phyloP scores from a whole-genome alignment of 2,113 vertebrate species.

The Corythoichthys haematopterus region DNA sequence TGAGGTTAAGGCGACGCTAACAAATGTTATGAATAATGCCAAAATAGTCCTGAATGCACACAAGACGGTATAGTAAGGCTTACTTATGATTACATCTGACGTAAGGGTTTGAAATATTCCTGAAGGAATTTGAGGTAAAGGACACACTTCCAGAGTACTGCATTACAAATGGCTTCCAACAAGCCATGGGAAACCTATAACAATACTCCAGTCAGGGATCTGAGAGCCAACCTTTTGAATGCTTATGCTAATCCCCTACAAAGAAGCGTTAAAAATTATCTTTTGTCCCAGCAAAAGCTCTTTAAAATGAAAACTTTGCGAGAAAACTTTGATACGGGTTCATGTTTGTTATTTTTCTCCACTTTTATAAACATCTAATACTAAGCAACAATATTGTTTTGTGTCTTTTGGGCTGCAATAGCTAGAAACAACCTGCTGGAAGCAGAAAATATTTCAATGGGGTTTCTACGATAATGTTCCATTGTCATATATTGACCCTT shows the following conservation, averaged over 20 bases:
- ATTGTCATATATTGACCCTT: no score
- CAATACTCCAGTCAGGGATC: not conserved
- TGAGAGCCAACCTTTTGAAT: not conserved
- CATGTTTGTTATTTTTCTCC: not conserved
- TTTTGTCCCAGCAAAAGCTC: constrained; percentile 20
- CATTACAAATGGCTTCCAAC: not conserved
- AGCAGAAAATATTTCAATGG: not conserved
- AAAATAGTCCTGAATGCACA: not conserved
- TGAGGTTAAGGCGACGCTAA: not conserved
- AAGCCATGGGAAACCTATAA: not conserved
- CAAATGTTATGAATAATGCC: not conserved
- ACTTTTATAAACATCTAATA: not conserved
- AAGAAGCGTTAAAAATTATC: constrained; percentile 25
- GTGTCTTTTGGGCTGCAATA: no score
- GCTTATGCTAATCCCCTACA: constrained; percentile 28
- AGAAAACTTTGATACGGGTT: constrained; percentile 3
- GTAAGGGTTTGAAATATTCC: not conserved
- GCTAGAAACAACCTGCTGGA: not conserved
- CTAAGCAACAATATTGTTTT: not conserved
- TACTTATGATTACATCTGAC: not conserved
- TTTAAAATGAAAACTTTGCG: constrained; percentile 9
- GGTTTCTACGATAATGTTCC: no score
- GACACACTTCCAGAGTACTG: not conserved
- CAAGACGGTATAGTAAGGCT: not conserved
- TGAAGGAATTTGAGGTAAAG: not conserved